Conservation (phyloP, 2,113 vertebrate species). For the Grantiella picta region DNA sequence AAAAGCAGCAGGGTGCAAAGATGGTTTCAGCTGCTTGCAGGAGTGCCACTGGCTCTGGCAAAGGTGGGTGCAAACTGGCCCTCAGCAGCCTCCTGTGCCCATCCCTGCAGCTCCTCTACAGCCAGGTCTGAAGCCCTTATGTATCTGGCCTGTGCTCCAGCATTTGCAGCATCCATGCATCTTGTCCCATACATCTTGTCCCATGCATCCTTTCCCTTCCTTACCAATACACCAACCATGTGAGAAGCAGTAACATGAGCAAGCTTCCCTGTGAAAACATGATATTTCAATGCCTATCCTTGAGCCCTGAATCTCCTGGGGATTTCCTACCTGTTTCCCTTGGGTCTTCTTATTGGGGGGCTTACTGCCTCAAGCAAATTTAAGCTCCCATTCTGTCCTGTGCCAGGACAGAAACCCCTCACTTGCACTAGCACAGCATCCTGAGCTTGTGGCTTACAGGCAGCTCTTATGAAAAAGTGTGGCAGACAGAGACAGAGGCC, state of each 20-base stretch:
- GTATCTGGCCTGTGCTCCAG: not conserved
- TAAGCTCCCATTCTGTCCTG: accelerated
- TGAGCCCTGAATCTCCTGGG: not conserved
- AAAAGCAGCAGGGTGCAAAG: not conserved
- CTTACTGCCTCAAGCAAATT: not conserved
- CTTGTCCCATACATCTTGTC: not conserved
- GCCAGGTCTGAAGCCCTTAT: not conserved
- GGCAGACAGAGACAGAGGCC: not conserved
- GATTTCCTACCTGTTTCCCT: accelerated
- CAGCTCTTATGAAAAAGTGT: not conserved
- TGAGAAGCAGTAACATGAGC: not conserved
- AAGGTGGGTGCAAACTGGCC: not conserved
- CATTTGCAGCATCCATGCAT: not conserved
- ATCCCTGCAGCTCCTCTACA: not conserved
- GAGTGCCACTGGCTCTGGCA: not conserved
- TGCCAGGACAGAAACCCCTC: not conserved
- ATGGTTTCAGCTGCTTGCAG: accelerated
- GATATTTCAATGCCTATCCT: not conserved
- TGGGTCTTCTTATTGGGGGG: accelerated
- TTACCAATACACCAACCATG: not conserved
- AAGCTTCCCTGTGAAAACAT: not conserved
- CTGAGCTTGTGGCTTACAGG: not conserved
- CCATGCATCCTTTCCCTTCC: not conserved
- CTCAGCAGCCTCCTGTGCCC: not conserved
- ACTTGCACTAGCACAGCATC: not conserved